phyloP scores from a whole-genome alignment of 2,888 invertebrate species.

The Noctuana brunneofusca region DNA sequence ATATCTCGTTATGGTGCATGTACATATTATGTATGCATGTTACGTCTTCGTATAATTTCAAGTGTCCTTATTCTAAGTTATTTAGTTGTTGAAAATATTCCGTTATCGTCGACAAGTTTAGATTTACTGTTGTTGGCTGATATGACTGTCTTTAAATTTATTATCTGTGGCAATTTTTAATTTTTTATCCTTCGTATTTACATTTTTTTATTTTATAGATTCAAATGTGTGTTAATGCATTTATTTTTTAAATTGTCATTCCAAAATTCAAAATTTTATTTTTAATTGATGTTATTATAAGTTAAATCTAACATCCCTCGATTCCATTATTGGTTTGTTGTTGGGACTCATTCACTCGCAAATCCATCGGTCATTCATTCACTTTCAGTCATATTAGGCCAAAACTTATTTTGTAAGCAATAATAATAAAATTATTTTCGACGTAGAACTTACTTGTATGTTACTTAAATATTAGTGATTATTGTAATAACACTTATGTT shows the following conservation, averaged over 20 bases:
- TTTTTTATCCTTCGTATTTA: no score
- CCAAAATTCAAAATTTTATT: slow-evolving; percentile 13
- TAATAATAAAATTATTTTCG: slow-evolving; percentile 39
- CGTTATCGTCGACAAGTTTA: slow-evolving; percentile 18
- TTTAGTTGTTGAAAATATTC: slow-evolving; percentile 34
- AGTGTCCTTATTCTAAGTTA: slow-evolving; percentile 38
- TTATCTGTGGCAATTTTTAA: background rate
- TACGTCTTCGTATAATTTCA: slow-evolving; percentile 41
- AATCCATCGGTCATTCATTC: slow-evolving; percentile 39
- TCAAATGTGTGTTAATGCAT: slow-evolving; percentile 10
- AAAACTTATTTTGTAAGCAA: slow-evolving; percentile 41
- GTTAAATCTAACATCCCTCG: background rate
- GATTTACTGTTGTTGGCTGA: slow-evolving; percentile 16
- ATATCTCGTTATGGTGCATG: slow-evolving; percentile 51
- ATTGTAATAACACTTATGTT: slow-evolving; percentile 38
- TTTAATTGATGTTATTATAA: slow-evolving; percentile 1
- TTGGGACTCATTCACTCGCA: slow-evolving; percentile 41
- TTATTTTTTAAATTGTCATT: slow-evolving; percentile 19
- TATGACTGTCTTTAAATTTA: slow-evolving; percentile 20
- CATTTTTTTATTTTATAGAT: background rate
- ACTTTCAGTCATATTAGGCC: slow-evolving; percentile 48
- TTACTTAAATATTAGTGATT: slow-evolving; percentile 36
- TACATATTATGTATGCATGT: slow-evolving; percentile 52
- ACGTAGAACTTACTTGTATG: slow-evolving; percentile 28
- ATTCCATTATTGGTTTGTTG: slow-evolving; percentile 1